phyloP scores from a whole-genome alignment of 2,113 vertebrate species.

The Heteronetta atricapilla region DNA sequence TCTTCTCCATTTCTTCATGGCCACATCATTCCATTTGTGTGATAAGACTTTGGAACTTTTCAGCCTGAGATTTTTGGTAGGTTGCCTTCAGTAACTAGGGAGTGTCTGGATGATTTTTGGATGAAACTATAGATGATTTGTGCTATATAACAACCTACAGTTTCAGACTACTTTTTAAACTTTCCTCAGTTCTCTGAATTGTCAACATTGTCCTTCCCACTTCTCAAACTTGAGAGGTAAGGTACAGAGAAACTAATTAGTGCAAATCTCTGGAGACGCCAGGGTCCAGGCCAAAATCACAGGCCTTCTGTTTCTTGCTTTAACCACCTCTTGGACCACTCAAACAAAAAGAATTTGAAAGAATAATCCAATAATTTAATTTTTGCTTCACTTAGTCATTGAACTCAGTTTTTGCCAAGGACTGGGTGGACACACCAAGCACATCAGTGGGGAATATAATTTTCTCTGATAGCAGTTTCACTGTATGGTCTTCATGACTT shows the following conservation, averaged over 20 bases:
- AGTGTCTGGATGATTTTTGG: background rate
- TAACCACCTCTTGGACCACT: background rate
- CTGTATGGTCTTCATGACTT: background rate
- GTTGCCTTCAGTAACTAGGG: background rate
- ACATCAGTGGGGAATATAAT: background rate
- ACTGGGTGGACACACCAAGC: background rate
- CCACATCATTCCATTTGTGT: background rate
- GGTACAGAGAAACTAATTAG: background rate
- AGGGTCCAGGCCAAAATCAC: background rate
- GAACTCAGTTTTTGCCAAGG: background rate
- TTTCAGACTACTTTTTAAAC: background rate
- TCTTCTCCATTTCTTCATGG: background rate
- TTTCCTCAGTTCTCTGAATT: background rate
- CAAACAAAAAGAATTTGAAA: background rate
- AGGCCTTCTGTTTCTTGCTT: background rate
- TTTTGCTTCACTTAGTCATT: background rate
- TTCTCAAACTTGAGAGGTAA: background rate
- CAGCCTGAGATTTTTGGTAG: background rate
- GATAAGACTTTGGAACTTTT: background rate
- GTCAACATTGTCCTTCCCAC: background rate
- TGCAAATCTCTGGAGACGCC: background rate
- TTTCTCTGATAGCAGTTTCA: background rate
- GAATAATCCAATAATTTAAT: background rate
- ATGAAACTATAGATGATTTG: background rate
- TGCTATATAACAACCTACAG: background rate